phyloP scores from a whole-genome alignment of 2,113 vertebrate genomes.

The Otis tarda region DNA sequence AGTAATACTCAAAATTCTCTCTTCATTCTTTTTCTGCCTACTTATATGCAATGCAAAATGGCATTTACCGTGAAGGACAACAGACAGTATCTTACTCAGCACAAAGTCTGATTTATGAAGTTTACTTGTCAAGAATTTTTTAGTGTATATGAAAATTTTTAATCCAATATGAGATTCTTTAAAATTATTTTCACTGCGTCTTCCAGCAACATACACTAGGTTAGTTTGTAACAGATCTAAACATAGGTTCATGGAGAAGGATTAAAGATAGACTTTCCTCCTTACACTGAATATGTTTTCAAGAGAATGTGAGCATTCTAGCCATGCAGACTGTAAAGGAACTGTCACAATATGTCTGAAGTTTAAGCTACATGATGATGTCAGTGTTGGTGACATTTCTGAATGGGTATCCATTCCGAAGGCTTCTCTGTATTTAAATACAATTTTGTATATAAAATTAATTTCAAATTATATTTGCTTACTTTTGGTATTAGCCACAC shows the following conservation, averaged over 20 bases:
- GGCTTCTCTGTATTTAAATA: not conserved
- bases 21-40: not conserved
- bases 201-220: not conserved
- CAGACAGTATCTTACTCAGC: not conserved
- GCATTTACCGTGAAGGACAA: not conserved
- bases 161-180: not conserved
- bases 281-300: not conserved
- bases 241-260: not conserved
- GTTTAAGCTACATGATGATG: not conserved
- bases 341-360: not conserved
- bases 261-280: not conserved
- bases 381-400: not conserved
- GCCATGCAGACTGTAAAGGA: not conserved
- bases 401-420: not conserved
- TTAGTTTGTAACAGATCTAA: not conserved
- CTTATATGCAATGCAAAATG: fast-evolving
- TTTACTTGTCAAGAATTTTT: not conserved
- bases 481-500: not conserved
- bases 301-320: not conserved
- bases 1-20: not conserved
- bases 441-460: not conserved
- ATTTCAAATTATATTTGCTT: not conserved
- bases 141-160: not conserved
- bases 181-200: not conserved
- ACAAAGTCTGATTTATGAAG: not conserved